These are phyloP conservation scores for Rhinopomastus cyanomelas DNA, from an alignment of 2,113 vertebrate species.

Conservation along the genomic window DNA sequence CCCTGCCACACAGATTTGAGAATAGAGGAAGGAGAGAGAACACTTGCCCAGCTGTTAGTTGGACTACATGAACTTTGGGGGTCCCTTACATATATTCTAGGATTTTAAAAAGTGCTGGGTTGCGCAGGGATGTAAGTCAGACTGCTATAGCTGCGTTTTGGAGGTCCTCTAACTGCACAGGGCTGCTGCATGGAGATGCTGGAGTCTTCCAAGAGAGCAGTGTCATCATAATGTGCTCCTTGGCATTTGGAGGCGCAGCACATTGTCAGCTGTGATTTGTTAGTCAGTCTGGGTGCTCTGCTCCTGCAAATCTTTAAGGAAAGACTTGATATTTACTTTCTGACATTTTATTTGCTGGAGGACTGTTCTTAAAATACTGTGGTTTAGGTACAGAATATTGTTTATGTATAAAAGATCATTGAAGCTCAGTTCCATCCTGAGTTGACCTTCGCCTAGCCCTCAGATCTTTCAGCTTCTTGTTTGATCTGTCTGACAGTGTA, in stretches of 20 bases:
- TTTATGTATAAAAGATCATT: background rate
- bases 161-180: rapidly evolving
- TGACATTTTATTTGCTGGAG: background rate
- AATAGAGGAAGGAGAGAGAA: background rate
- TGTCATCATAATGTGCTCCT: background rate
- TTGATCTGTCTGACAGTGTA: background rate
- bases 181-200: background rate
- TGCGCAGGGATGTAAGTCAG: background rate
- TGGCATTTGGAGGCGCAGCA: constrained; percentile 8
- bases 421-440: background rate
- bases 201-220: background rate
- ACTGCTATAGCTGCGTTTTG: background rate
- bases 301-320: background rate
- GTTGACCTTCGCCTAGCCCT: constrained; percentile 8
- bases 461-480: background rate
- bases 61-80: background rate
- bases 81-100: too few species aligned
- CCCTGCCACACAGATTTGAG: background rate
- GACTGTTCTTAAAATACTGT: constrained; percentile 11
- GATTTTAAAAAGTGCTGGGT: background rate
- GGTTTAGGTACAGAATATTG: background rate
- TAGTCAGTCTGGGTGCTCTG: background rate
- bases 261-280: background rate
- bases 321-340: background rate
- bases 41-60: background rate